Evolutionary conservation across 2,113 vertebrate genomes (phyloP).

Genomic region (Malurus cyaneus): DNA sequence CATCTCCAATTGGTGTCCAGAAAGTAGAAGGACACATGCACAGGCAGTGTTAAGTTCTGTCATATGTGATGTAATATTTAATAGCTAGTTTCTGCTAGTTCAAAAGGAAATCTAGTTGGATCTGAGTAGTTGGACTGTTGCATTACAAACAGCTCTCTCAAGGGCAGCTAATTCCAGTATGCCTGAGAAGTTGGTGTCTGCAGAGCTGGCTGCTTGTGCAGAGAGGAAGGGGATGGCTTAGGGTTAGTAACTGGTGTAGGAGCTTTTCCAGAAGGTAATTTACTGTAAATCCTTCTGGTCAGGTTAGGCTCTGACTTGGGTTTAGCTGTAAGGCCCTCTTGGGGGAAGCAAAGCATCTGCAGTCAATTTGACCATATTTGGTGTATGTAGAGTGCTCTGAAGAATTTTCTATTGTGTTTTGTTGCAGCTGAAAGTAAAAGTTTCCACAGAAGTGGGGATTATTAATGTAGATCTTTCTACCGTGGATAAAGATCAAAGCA

Average conservation of each 20-base stretch:
- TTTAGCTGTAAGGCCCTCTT: not conserved
- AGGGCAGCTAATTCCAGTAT: not conserved
- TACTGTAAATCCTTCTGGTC: not conserved
- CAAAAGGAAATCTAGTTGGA: not conserved
- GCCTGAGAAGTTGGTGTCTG: not conserved
- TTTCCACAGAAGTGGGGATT: conserved; percentile 94
- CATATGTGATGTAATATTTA: not conserved
- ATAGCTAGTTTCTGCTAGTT: not conserved
- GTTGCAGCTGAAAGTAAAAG: conserved; percentile 92
- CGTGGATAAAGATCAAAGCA: conserved; percentile 98
- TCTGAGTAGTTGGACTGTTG: not conserved
- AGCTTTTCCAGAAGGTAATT: not conserved
- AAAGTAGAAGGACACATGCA: not conserved
- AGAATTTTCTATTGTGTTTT: not conserved
- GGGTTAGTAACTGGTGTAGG: not conserved
- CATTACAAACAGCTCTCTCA: not conserved
- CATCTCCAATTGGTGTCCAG: not conserved
- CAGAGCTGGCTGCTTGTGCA: not conserved
- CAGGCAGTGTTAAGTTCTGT: not conserved
- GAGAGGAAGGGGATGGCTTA: not conserved
- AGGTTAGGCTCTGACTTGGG: not conserved
- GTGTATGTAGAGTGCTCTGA: not conserved
- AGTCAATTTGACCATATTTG: not conserved
- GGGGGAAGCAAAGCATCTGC: not conserved
- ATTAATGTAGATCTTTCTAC: conserved; percentile 94